A percentile compares a stretch with the other conserved stretches of the same genome.
These are phyloP conservation scores for Zosterops hypoxanthus DNA, from an alignment of 2,113 vertebrate species.

Conservation along the genomic window DNA sequence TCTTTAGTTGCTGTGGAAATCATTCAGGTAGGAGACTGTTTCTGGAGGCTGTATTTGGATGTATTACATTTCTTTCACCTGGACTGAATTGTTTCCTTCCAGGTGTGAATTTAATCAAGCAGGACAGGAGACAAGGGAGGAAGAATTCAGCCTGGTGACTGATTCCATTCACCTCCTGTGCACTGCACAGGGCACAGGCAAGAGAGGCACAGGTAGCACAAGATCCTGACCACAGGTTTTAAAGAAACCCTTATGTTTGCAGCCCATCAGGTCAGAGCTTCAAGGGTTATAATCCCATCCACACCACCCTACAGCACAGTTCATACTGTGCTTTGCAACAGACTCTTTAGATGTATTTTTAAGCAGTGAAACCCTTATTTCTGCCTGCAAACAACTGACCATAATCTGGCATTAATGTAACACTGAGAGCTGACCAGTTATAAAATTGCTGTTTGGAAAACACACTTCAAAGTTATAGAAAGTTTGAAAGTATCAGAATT, in stretches of 20 bases:
- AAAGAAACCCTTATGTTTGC: neutral
- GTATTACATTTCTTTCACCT: neutral
- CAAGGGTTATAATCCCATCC: neutral
- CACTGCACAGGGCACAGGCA: neutral
- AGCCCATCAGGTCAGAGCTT: neutral
- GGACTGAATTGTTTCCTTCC: neutral
- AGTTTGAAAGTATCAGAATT: neutral
- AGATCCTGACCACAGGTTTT: neutral
- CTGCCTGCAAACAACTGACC: neutral
- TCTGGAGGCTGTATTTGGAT: neutral
- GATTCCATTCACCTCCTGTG: rapidly evolving
- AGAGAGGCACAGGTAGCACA: neutral
- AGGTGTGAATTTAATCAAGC: neutral
- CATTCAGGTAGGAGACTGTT: neutral
- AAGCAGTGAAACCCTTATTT: neutral
- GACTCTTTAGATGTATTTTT: neutral
- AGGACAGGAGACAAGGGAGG: neutral
- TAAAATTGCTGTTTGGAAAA: neutral
- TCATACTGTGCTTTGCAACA: neutral
- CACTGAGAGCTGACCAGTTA: neutral
- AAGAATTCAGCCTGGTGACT: neutral
- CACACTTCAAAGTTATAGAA: neutral
- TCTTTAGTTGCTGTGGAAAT: neutral
- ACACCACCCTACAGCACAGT: neutral
- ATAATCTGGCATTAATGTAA: neutral